Evolutionary conservation across 2,113 vertebrate species (phyloP), one percentile per base, ranked within the genome.

Genomic region (Gulo gulo): DNA sequence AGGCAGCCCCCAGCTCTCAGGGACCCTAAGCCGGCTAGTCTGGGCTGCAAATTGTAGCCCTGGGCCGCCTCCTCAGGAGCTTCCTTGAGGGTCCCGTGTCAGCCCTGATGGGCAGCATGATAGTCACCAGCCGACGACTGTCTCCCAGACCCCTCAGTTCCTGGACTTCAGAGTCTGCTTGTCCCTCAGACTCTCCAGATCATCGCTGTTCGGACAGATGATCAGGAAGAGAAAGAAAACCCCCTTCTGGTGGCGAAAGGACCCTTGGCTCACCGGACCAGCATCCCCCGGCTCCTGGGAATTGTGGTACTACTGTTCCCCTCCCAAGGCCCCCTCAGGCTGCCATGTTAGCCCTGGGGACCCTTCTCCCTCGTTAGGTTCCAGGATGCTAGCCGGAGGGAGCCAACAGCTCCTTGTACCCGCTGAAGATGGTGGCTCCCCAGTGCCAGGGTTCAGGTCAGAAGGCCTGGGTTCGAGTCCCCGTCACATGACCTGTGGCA

Each of bases 401-500:
- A 76, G 47, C 34, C 31, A 69, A 15, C 11, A 15, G 39, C 24
- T 76, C 80, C 4, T 65, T 12, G 4, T 45, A 50, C 81, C n/a
- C 4, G 15, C 4, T 65, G 92, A 94, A 24, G 79, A 80, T 59
- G 18, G 81, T 45, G 55, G 65, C n/a, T 79, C 18, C 55, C 61
- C 31, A 14, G 67, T 39, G 21, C 47, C 18, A n/a, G 39, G 47
- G 6, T 21, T n/a, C 1, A 1, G 69, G 29, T 73, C 76, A 63
- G 95, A 76, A 85, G 78, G 79, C 23, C n/a, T 36, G 55, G 69
- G 39, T 45, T 34, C 7, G 2, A 12, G 92, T 45, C 34, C 15
- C 94, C 67, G 36, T 45, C 5, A 13, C 7, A 4, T 87, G 94
- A 81, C 91, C 81, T 95, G 42, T 81, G 90, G 36, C 96, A 74